phyloP scores from a whole-genome alignment of 2,797 vertebrate genomes.

The Xiphophorus birchmanni region DNA sequence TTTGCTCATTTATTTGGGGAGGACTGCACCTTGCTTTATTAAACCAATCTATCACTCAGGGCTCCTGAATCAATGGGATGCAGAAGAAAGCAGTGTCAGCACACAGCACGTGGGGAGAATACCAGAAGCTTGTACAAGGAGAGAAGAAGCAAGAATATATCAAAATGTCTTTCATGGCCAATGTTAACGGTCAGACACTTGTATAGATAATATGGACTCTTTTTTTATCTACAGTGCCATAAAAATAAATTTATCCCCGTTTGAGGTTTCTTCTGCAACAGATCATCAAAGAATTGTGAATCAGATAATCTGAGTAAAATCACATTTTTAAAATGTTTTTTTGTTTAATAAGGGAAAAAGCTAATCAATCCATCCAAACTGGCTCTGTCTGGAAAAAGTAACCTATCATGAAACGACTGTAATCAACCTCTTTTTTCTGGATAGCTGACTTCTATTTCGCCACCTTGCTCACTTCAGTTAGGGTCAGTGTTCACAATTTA shows the following conservation, averaged over 20 bases:
- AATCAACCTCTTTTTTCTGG: background rate
- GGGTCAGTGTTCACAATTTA: background rate
- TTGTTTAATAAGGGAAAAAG: background rate
- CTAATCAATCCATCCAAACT: background rate
- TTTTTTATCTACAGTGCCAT: too few relatives aligned
- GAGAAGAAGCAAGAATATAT: slow-evolving; percentile 55
- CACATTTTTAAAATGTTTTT: background rate
- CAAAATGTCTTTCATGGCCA: slow-evolving; percentile 53
- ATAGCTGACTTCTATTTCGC: background rate
- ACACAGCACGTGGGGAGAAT: slow-evolving; percentile 68
- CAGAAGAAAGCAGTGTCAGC: slow-evolving; percentile 81
- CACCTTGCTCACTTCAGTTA: background rate
- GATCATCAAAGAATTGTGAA: background rate
- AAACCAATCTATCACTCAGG: slow-evolving; percentile 84
- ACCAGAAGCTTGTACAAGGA: slow-evolving; percentile 58
- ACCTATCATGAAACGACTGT: background rate
- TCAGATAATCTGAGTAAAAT: background rate
- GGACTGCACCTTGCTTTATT: slow-evolving; percentile 84
- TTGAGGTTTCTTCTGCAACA: background rate
- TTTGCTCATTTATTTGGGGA: slow-evolving; percentile 82
- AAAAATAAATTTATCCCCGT: background rate
- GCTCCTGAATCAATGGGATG: slow-evolving; percentile 80
- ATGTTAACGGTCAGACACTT: slow-evolving; percentile 44
- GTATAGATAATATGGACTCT: slow-evolving; percentile 3
- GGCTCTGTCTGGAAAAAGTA: background rate